Conservation (phyloP, 2,888 invertebrate genomes). For the Dryomyza anilis region DNA sequence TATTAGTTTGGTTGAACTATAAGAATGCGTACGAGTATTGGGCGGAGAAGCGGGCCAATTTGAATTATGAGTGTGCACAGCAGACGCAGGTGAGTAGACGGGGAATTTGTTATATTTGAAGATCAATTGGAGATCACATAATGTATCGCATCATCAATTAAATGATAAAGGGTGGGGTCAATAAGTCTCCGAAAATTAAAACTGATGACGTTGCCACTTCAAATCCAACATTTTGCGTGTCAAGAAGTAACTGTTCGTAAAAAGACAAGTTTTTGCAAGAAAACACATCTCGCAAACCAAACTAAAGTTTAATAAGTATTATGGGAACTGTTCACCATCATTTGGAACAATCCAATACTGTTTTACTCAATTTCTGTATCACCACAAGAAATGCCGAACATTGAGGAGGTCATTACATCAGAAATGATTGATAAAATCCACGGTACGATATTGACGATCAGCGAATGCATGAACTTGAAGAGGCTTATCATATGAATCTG, state of each 20-base stretch:
- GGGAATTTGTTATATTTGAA: background rate
- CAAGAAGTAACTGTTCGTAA: no score
- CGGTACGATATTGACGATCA: background rate
- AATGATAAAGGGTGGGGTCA: background rate
- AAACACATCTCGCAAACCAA: background rate
- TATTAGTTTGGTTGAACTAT: slow-evolving; percentile 98
- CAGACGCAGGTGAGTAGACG: slow-evolving; percentile 55
- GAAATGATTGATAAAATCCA: background rate
- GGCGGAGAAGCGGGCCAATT: slow-evolving; percentile 92
- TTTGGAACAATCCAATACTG: background rate
- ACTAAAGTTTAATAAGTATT: background rate
- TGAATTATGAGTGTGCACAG: slow-evolving; percentile 85
- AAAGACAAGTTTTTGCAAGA: background rate
- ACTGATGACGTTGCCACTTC: background rate
- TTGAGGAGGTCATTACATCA: background rate
- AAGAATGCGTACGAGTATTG: slow-evolving; percentile 99
- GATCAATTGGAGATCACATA: background rate
- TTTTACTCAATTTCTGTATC: background rate
- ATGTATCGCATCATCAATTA: background rate
- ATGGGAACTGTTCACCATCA: background rate
- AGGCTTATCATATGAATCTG: no score
- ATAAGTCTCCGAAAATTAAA: background rate
- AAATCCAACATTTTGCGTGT: no score
- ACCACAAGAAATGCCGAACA: background rate
- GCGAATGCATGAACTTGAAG: background rate